Evolutionary conservation across 2,113 vertebrate species (phyloP).

Genomic region (Sebastes fasciatus): DNA sequence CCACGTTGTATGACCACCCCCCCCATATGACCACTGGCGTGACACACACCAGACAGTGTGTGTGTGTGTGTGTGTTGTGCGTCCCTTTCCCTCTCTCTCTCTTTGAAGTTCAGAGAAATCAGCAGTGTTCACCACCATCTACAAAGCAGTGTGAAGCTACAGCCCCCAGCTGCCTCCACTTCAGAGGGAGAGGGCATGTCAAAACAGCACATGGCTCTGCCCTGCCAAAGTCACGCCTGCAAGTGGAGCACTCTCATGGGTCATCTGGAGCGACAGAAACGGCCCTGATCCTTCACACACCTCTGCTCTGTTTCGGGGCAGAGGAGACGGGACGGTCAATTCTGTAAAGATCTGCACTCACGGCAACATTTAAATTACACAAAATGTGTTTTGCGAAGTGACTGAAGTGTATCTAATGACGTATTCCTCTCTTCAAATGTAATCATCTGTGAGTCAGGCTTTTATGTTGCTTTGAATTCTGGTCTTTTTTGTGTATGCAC

Average conservation of each 20-base stretch:
- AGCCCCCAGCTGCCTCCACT: slow-evolving; percentile 68
- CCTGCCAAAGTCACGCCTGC: slow-evolving; percentile 35
- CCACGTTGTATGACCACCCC: slow-evolving; percentile 48
- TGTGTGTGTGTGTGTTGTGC: slow-evolving; percentile 14
- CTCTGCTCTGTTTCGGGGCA: neutral
- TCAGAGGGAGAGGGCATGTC: slow-evolving; percentile 54
- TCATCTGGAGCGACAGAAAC: slow-evolving; percentile 53
- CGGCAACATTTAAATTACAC: neutral
- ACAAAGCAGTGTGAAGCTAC: slow-evolving; percentile 59
- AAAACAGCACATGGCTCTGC: slow-evolving; percentile 60
- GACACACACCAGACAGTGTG: slow-evolving; percentile 59
- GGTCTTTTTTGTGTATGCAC: neutral
- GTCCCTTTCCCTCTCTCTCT: slow-evolving; percentile 32
- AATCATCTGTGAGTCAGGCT: neutral
- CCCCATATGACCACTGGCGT: slow-evolving; percentile 27
- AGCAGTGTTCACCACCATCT: slow-evolving; percentile 17
- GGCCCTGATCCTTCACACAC: neutral
- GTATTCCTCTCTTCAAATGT: neutral
- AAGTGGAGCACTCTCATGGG: slow-evolving; percentile 37
- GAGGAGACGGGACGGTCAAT: neutral
- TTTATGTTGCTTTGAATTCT: neutral
- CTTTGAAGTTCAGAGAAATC: slow-evolving; percentile 40
- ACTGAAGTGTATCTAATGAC: neutral
- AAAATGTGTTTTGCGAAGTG: slow-evolving; percentile 20
- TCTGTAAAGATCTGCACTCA: slow-evolving; percentile 5